These are phyloP conservation scores for Benitochromis conjunctus DNA, from an alignment of 2,113 vertebrate genomes.

Conservation along the genomic window DNA sequence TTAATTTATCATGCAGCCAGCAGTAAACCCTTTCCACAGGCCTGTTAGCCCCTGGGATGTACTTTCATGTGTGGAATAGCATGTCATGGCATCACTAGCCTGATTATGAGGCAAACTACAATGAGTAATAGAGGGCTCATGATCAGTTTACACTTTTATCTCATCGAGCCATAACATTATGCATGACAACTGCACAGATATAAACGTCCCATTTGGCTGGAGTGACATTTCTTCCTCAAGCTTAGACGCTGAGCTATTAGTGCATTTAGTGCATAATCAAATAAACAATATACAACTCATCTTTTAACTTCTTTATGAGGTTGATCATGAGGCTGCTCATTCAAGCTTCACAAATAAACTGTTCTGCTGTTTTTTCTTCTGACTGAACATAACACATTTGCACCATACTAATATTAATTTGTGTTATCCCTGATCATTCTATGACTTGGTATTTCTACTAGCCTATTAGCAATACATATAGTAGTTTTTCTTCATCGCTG, in stretches of 20 bases:
- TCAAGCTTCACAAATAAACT: background rate
- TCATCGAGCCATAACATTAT: background rate
- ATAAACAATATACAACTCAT: background rate
- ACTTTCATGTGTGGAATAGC: background rate
- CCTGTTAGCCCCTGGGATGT: background rate
- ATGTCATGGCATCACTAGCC: background rate
- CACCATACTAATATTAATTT: background rate
- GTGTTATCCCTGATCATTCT: background rate
- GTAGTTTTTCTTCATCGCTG: background rate
- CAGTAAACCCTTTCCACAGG: background rate
- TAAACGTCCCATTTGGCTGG: background rate
- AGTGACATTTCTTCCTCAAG: background rate
- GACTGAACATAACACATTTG: background rate
- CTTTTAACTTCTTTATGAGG: background rate
- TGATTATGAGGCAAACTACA: background rate
- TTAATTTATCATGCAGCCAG: background rate
- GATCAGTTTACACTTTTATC: background rate
- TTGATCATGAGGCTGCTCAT: background rate
- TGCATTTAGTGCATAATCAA: background rate
- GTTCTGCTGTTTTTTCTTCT: fast-evolving
- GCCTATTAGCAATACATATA: background rate
- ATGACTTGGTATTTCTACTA: background rate
- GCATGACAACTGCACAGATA: background rate
- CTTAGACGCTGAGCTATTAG: background rate
- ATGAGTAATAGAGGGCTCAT: background rate